These are phyloP conservation scores for Choristoneura fumiferana DNA, from an alignment of 1,140 invertebrate genomes.

Conservation along the genomic window DNA sequence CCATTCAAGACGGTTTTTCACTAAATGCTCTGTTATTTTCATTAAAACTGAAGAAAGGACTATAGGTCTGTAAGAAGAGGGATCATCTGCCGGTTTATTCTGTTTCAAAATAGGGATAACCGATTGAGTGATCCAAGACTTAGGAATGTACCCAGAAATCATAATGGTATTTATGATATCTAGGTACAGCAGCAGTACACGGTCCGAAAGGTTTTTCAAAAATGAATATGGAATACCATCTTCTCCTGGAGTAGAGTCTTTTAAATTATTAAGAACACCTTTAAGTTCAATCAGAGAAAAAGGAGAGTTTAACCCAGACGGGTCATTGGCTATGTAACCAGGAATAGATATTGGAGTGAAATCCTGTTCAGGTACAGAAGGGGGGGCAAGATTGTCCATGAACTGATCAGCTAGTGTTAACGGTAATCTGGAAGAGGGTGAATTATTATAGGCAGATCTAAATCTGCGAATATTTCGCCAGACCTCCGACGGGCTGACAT, in stretches of 20 bases:
- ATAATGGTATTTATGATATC: slow-evolving; percentile 22
- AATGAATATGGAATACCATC: slow-evolving; percentile 31
- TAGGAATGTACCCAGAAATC: slow-evolving; percentile 19
- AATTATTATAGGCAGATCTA: slow-evolving; percentile 8
- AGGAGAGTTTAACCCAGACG: neutral
- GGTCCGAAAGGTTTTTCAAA: slow-evolving; percentile 5
- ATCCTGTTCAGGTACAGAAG: neutral
- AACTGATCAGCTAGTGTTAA: neutral
- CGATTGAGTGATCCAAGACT: slow-evolving; percentile 30
- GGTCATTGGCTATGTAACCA: neutral
- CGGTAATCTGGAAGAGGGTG: neutral
- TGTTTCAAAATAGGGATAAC: slow-evolving; percentile 36
- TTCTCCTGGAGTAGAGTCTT: slow-evolving; percentile 29
- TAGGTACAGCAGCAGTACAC: slow-evolving; percentile 9
- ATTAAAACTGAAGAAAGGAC: slow-evolving; percentile 30
- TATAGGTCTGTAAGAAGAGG: slow-evolving; percentile 32
- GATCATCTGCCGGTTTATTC: slow-evolving; percentile 26
- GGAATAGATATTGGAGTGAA: neutral
- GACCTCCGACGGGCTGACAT: slow-evolving; percentile 18
- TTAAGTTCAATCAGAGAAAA: slow-evolving; percentile 26
- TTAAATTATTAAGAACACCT: slow-evolving; percentile 18
- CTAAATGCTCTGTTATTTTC: slow-evolving; percentile 33
- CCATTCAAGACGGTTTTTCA: slow-evolving; percentile 37
- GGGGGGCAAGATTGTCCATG: slow-evolving; percentile 17
- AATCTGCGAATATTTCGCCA: slow-evolving; percentile 25